Evolutionary conservation across 2,113 vertebrate genomes (phyloP).

Genomic region (Myanophis thanlyinensis): DNA sequence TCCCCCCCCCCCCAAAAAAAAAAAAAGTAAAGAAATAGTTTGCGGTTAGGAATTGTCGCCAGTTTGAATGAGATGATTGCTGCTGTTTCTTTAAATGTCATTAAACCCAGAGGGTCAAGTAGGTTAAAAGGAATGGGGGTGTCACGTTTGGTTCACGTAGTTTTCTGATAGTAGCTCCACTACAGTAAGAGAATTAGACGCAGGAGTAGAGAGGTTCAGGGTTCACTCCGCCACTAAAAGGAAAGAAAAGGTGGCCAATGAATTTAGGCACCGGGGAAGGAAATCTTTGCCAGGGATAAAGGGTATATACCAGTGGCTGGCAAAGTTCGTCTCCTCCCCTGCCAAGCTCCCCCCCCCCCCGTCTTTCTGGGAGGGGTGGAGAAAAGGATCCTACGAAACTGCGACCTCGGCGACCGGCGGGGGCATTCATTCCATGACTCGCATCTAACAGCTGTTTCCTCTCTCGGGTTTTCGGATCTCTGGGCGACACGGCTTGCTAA

Average conservation of each 20-base stretch:
- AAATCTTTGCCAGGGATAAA: neutral
- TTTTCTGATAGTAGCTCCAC: neutral
- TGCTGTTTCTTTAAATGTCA: neutral
- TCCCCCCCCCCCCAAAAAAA: no score
- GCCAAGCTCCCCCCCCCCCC: neutral
- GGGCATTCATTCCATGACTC: conserved; percentile 12
- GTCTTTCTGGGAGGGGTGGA: neutral
- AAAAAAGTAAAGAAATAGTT: neutral
- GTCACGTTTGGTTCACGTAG: neutral
- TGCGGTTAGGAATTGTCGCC: neutral
- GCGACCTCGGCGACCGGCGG: conserved; percentile 9
- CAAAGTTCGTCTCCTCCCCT: neutral
- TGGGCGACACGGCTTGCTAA: neutral
- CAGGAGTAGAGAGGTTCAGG: neutral
- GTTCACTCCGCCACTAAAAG: neutral
- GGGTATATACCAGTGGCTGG: neutral
- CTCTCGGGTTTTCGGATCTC: neutral
- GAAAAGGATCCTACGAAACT: neutral
- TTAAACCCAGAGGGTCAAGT: neutral
- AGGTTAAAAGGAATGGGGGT: neutral
- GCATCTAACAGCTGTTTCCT: conserved; percentile 40
- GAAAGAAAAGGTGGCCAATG: neutral
- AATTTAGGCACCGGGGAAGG: neutral
- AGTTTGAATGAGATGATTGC: neutral
- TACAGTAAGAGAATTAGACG: neutral